Evolutionary conservation across 2,113 vertebrate species (phyloP).

Genomic region (Heterocephalus glaber): DNA sequence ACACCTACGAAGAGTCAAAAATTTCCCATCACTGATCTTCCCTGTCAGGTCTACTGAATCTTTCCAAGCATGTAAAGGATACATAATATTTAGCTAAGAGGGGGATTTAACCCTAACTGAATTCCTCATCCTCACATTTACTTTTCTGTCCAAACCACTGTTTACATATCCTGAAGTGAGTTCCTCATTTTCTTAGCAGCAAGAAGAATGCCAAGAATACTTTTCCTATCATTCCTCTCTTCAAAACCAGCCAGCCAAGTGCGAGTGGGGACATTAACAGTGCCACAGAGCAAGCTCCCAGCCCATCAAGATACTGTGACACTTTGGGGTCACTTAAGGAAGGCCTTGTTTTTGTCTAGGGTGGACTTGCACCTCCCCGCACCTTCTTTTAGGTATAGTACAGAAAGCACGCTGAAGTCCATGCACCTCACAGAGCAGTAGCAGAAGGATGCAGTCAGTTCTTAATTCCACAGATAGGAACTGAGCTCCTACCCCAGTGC

Average conservation of each 20-base stretch:
- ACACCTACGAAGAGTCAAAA: slow-evolving; percentile 79
- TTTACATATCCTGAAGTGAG: background rate
- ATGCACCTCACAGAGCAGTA: background rate
- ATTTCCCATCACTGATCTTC: background rate
- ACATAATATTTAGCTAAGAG: background rate
- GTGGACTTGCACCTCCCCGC: background rate
- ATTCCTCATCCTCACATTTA: background rate
- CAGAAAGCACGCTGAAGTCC: background rate
- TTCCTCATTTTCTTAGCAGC: background rate
- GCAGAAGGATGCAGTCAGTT: background rate
- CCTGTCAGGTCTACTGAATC: background rate
- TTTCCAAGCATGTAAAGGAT: background rate
- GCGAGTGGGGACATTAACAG: no score
- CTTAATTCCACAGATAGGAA: background rate
- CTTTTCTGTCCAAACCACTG: background rate
- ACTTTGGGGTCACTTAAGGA: background rate
- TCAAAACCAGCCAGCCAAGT: background rate
- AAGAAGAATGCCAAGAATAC: background rate
- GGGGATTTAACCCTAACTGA: no score
- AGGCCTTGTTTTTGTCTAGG: background rate
- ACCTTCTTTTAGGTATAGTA: background rate
- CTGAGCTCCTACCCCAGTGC: background rate
- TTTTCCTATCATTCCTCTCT: background rate
- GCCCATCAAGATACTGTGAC: background rate
- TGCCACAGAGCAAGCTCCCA: background rate